phyloP scores from a whole-genome alignment of 2,888 invertebrate species.

The Lithophane ornitopus region DNA sequence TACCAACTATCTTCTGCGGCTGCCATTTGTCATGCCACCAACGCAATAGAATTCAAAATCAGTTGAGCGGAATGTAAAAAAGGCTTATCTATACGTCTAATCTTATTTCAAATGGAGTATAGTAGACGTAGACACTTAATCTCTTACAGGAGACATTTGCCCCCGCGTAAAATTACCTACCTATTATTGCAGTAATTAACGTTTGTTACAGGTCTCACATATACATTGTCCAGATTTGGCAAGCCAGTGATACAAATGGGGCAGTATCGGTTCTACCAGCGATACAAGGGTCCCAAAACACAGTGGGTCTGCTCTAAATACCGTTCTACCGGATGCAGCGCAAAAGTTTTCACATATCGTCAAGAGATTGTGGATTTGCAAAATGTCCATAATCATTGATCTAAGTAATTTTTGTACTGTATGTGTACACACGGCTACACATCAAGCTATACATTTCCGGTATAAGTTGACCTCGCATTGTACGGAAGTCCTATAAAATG shows the following conservation, averaged over 20 bases:
- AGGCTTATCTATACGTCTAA: no score
- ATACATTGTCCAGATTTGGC: constrained; percentile 51
- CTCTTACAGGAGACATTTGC: background rate
- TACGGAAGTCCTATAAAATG: no score
- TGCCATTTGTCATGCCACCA: no score
- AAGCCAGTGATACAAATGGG: constrained; percentile 70
- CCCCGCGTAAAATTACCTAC: background rate
- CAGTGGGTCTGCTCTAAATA: constrained; percentile 36
- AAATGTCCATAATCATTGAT: background rate
- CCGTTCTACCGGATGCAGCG: background rate
- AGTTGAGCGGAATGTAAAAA: no score
- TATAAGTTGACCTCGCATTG: no score
- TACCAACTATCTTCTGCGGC: no score
- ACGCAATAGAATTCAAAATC: no score
- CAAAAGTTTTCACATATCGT: background rate
- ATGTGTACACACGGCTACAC: no score
- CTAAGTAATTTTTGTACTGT: background rate
- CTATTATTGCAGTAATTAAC: background rate
- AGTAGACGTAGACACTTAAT: background rate
- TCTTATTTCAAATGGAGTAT: no score
- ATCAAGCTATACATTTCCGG: no score
- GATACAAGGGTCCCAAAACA: constrained; percentile 5
- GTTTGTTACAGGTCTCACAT: background rate
- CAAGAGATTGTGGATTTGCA: background rate
- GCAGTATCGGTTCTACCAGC: constrained; percentile 46